A percentile compares a stretch with the other conserved stretches of the same genome.
Conservation (phyloP, 53 echinoderm and acorn worm species). For the Henricia sp. region DNA sequence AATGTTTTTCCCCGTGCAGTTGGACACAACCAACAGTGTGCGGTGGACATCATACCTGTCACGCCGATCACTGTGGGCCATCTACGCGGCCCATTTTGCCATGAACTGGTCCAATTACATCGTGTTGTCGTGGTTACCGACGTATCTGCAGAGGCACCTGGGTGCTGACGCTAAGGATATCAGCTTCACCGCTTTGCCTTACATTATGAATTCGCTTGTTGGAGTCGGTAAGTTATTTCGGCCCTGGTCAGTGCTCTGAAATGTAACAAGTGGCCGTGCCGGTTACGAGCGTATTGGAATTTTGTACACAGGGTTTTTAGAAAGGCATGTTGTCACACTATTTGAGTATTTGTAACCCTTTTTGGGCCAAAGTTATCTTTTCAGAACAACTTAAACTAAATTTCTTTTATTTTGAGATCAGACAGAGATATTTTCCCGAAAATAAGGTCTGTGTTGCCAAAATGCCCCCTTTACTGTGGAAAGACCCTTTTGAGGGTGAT, state of each 20-base stretch:
- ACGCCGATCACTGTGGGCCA: constrained; percentile 92
- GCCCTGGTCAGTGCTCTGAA: background rate
- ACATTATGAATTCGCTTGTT: constrained; percentile 93
- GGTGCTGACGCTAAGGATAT: constrained; percentile 89
- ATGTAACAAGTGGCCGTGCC: no score
- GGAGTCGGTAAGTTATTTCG: constrained; percentile 87
- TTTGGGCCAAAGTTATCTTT: no score
- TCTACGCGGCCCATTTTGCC: constrained; percentile 95
- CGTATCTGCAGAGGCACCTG: constrained; percentile 86
- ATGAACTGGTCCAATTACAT: constrained; percentile 99
- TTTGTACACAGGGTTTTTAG: no score
- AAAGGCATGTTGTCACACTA: no score
- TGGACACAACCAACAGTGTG: constrained; percentile 93
- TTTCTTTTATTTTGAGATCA: no score
- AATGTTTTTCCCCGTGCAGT: constrained; percentile 61
- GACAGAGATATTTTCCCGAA: no score
- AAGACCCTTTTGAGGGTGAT: no score
- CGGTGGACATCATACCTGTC: constrained; percentile 90
- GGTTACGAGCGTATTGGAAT: no score
- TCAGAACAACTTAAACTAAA: no score
- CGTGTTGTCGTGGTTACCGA: constrained; percentile 95
- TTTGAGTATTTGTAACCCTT: no score
- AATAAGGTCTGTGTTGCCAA: no score
- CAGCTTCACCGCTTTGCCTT: constrained; percentile 95
- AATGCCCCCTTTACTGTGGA: no score